Base-by-base conservation (phyloP, 2,888 invertebrate genomes). In the Luperina nickerlii region DNA sequence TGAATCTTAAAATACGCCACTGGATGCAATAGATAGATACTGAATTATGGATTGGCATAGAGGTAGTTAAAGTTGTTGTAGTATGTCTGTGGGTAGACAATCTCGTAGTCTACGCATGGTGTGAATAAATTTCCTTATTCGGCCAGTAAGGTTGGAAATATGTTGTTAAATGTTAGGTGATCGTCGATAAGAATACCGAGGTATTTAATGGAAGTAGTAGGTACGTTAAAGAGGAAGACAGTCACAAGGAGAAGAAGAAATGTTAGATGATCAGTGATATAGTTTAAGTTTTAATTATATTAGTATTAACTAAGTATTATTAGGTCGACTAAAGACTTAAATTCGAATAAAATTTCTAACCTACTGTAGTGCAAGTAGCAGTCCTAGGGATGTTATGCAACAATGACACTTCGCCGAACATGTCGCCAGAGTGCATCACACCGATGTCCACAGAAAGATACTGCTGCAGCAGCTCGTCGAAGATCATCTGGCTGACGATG, bases 381-480 rank as follows among this genome's bases (percentile, higher is more conserved):
- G 97, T 97, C 90, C 98, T 96, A 9, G 96, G 96, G 68, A 97
- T 97, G 45, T 96, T 96, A 87, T 98, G 97, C 74, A 98, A 91
- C 63, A 98, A 92, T 0, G 98, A 97, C 24, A 98, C 97, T 93
- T 98, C 98, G 0, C 98, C 98, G 88, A 98, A 98, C 96, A 97
- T 97, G 76, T 97, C 97, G 0, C 98, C 98, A 0, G 97, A 85
- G 45, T 96, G 96, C 93, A 98, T 96, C 0, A 91, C 91, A 9
- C 97, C 97, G 15, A 97, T 93, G 27, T 97, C 97, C 32, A 96
- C 93, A 0, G 96, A 96, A 1, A 96, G 90, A 69, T 94, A 88
- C 88, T 96, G 92, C 27, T 97, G 95, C 2, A 97, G 90, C 45
- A 97, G 90, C 76, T 96, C 96, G 85, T 98, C 98, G 79, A 92